phyloP scores from a whole-genome alignment of 2,113 vertebrate genomes.

The Melospiza melodia region DNA sequence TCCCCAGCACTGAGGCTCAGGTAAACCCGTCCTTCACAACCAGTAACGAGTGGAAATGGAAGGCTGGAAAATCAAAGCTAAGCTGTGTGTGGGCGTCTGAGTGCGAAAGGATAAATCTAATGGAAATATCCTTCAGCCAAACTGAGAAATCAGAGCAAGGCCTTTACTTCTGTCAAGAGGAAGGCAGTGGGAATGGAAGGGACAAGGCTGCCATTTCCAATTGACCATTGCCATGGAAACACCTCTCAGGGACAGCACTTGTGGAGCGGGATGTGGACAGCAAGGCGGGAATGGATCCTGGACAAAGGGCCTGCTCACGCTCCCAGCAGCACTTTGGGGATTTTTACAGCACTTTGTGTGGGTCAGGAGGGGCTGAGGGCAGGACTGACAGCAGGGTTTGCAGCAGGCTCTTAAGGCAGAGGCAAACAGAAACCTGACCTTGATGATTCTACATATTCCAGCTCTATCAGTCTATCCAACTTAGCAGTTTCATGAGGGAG shows the following conservation, averaged over 20 bases:
- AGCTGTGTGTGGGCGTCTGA: conserved; percentile 13
- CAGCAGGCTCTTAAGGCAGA: background rate
- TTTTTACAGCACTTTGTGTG: background rate
- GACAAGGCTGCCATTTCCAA: conserved; percentile 41
- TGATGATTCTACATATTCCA: background rate
- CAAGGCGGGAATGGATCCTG: background rate
- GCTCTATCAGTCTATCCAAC: background rate
- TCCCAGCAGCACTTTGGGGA: background rate
- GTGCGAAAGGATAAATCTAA: conserved; percentile 34
- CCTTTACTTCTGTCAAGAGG: conserved; percentile 61
- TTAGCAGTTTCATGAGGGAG: background rate
- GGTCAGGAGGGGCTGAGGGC: background rate
- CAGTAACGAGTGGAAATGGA: background rate
- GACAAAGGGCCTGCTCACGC: rapidly evolving
- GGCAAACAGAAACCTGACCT: background rate
- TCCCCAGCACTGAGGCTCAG: background rate
- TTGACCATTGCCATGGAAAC: conserved; percentile 74
- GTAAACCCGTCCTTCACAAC: background rate
- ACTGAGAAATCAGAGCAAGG: conserved; percentile 45
- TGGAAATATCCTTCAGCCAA: conserved; percentile 48
- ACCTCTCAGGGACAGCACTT: conserved; percentile 34
- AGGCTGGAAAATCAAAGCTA: background rate
- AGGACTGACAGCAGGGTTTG: background rate
- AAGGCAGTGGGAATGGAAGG: conserved; percentile 29
- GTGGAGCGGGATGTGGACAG: background rate